Evolutionary conservation across 2,797 vertebrate species (phyloP), one percentile per base, ranked within the genome.

Genomic region (Anguilla marmorata): DNA sequence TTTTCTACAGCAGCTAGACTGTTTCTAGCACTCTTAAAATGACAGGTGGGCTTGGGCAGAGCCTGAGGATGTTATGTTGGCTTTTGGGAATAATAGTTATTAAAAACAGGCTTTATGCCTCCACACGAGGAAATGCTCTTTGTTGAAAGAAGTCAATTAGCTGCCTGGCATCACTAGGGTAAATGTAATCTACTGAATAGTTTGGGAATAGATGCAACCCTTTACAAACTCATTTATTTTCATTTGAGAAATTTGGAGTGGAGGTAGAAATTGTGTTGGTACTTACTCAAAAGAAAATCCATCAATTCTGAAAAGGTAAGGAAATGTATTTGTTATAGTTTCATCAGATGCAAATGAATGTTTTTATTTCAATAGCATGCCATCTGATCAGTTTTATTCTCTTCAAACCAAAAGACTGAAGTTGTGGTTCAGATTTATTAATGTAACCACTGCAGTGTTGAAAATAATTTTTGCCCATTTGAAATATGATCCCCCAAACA

Each of bases 271-370:
- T 83, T 21, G 87, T 89, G 88, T 91, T 92, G 91, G 92, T 96
- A 99, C 97, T 97, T 96, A 98, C 97, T 98, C 97, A 93, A 98
- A 98, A 88, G 97, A 97, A 96, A 98, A 98, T 93, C 97, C 97
- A 96, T 98, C 97, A 76, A 98, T 97, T 94, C 98, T 98, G 96
- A 90, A 96, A 97, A 95, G 92, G 94, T 83, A 93, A 94, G 90
- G 94, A 92, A 95, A 93, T 93, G 30, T 91, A 92, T 48, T 24
- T 19, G 50, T 87, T 63, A 86, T 14, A 7, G 5, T 27, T 54
- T 86, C n/a, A 54, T 86, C 24, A 12, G 84, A 85, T 85, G 5
- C 16, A 16, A 41, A 80, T 1, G 0, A 80, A 80, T 80, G 37
- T 82, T 45, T 50, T 33, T 19, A 79, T 82, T n/a, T 82, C 41